Percentiles rank a stretch among this genome's conserved stretches.
Conservation (phyloP, 2,888 invertebrate genomes). For the Odontothrips loti region DNA sequence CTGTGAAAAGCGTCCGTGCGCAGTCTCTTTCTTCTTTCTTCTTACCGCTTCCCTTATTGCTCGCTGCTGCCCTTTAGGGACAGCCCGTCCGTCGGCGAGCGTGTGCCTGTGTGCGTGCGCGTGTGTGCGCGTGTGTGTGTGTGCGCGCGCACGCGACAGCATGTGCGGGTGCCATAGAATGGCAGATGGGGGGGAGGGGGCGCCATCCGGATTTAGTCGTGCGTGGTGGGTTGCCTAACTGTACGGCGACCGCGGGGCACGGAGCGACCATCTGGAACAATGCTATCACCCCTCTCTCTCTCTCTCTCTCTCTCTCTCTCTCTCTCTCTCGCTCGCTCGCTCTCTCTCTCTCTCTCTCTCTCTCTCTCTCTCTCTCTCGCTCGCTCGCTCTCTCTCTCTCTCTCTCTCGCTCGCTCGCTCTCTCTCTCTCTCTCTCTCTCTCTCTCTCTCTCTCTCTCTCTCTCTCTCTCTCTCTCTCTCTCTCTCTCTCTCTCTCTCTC, state of each 20-base stretch:
- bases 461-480: too few relatives aligned
- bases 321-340: too few relatives aligned
- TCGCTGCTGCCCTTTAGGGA: neutral
- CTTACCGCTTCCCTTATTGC: neutral
- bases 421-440: too few relatives aligned
- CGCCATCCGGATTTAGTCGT: neutral
- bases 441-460: too few relatives aligned
- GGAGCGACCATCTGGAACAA: constrained; percentile 11
- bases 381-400: too few relatives aligned
- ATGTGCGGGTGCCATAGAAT: neutral
- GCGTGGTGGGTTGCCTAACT: neutral
- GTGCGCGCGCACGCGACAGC: neutral
- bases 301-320: neutral
- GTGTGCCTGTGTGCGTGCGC: neutral
- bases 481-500: too few relatives aligned
- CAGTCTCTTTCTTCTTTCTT: too few relatives aligned
- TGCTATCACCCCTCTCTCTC: neutral
- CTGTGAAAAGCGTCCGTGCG: too few relatives aligned
- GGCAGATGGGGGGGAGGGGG: neutral
- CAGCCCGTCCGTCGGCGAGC: neutral
- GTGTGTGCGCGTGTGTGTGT: neutral
- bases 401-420: too few relatives aligned
- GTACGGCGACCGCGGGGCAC: neutral
- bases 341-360: too few relatives aligned
- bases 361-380: too few relatives aligned